Conservation (phyloP, 2,113 vertebrate genomes). For the Bubalus kerabau region DNA sequence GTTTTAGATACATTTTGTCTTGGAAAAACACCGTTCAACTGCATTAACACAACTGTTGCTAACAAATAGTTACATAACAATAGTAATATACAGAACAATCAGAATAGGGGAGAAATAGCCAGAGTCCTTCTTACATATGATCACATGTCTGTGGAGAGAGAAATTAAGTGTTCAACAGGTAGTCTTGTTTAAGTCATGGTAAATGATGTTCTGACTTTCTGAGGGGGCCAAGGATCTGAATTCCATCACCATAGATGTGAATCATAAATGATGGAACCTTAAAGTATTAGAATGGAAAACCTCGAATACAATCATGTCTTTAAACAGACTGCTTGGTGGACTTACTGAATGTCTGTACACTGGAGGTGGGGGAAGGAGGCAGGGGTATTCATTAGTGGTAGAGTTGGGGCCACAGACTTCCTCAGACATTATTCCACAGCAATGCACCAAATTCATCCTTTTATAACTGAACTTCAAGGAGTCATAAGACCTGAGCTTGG, state of each 20-base stretch:
- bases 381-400: not conserved
- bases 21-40: not conserved
- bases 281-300: not conserved
- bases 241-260: not conserved
- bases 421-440: not conserved
- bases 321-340: not conserved
- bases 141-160: not conserved
- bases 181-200: not conserved
- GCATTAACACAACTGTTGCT: not conserved
- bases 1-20: not conserved
- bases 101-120: not conserved
- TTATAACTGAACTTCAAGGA: not conserved
- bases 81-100: not conserved
- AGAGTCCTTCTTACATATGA: not conserved
- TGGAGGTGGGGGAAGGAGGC: not conserved
- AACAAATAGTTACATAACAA: not conserved
- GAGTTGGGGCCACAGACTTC: not conserved
- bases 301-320: not conserved
- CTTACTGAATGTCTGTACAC: not conserved
- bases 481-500: not conserved
- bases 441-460: not conserved
- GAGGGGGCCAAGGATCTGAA: not conserved
- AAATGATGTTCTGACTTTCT: not conserved
- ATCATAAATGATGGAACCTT: not conserved
- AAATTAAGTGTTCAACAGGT: not conserved